phyloP scores from a whole-genome alignment of 2,113 vertebrate species.

The Macrotus californicus region DNA sequence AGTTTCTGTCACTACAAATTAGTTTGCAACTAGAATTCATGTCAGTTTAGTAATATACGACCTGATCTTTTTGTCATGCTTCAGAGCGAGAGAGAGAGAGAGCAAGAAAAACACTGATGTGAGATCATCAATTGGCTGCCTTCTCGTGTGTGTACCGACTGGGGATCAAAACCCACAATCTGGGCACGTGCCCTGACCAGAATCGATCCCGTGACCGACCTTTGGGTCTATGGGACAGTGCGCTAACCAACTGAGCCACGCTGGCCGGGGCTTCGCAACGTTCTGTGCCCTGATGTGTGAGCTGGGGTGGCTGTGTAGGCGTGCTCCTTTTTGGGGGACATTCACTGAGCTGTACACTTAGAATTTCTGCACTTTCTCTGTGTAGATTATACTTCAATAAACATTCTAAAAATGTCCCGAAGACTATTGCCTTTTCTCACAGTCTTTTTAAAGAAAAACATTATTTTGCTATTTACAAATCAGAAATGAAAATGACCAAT shows the following conservation, averaged over 20 bases:
- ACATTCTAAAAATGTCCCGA: background rate
- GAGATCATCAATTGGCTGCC: no score
- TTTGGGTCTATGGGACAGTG: no score
- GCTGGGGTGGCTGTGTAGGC: background rate
- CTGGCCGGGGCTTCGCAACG: no score
- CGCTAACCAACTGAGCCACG: no score
- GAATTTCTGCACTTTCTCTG: background rate
- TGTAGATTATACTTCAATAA: background rate
- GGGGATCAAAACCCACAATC: no score
- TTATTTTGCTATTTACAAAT: background rate
- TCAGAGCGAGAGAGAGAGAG: background rate
- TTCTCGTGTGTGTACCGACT: no score
- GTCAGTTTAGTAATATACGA: background rate
- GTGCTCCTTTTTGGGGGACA: background rate
- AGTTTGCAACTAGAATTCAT: background rate
- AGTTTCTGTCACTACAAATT: background rate
- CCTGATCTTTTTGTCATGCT: background rate
- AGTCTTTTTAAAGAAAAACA: conserved; percentile 25
- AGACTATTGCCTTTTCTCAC: conserved; percentile 22
- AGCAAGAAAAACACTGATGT: no score
- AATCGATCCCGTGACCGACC: no score
- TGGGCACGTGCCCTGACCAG: no score
- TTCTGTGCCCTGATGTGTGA: background rate
- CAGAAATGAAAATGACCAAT: conserved; percentile 10
- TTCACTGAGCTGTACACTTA: background rate